Conservation (phyloP, 2,888 invertebrate species). For the Athalia circularis region DNA sequence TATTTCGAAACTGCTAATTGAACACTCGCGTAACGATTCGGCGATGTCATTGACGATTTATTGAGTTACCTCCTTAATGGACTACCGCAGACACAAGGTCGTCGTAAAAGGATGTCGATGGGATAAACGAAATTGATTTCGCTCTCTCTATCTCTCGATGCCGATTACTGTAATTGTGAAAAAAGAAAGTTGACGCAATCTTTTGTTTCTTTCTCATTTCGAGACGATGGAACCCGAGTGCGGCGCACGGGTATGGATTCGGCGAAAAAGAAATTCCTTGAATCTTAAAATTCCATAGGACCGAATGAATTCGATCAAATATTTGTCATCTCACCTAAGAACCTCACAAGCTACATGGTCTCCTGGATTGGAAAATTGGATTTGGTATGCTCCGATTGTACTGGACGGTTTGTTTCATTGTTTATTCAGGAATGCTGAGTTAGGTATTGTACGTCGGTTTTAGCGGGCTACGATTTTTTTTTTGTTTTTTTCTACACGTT, state of each 20-base stretch:
- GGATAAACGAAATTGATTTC: conserved; percentile 14
- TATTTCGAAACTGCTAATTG: background rate
- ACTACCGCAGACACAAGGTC: conserved; percentile 37
- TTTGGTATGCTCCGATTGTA: conserved; percentile 31
- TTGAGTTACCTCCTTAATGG: conserved; percentile 23
- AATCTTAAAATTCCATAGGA: background rate
- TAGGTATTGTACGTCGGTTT: too few species aligned
- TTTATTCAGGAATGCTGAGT: conserved; percentile 28
- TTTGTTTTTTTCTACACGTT: conserved; percentile 16
- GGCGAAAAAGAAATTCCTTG: too few species aligned
- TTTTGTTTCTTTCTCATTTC: too few species aligned
- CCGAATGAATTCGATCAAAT: background rate
- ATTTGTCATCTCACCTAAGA: background rate
- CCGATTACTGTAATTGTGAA: too few species aligned
- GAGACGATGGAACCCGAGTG: too few species aligned
- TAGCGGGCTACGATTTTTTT: background rate
- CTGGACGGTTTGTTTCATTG: conserved; percentile 23
- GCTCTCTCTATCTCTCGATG: background rate
- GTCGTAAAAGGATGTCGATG: background rate
- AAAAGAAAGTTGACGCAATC: too few species aligned
- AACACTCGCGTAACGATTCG: conserved; percentile 7
- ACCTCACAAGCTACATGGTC: background rate
- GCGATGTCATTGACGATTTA: conserved; percentile 22
- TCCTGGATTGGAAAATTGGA: conserved; percentile 2
- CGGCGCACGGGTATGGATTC: too few species aligned